Base-by-base conservation (phyloP, 2,888 invertebrate species). In the Zaprionus lineosus region DNA sequence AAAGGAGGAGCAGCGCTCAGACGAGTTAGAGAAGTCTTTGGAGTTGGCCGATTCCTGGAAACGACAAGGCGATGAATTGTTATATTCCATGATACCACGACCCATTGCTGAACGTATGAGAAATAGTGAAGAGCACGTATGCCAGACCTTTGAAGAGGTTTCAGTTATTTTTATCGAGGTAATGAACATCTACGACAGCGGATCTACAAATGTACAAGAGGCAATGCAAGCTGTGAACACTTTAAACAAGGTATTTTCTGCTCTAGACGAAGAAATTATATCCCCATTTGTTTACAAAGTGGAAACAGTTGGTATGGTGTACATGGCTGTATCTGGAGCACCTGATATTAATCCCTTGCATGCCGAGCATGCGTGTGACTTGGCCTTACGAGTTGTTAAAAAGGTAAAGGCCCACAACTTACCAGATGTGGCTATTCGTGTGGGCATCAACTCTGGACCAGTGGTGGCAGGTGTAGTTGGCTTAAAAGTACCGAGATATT, bases 71-170 rank as follows among this genome's bases (percentile, higher is more conserved):
- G 96, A 97, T 85, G 95, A 95, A 70, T 91, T 97, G 2, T 91
- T 97, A 0, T 97, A 97, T 86, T 96, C 97, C 0, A 97, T 97
- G 97, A 96, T 97, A 84, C 97, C 97, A 0, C 93, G 94, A 81
- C 93, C 94, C 1, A 94, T 97, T 9, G 97, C 96, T 0, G 95
- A 96, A 84, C 92, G 95, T 64, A 91, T 97, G 75, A 92, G 95
- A 55, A 91, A 92, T 11, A 97, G 96, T 0, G 93, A 93, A 57
- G 94, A 94, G 81, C 93, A 92, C 37, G 96, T 96, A 8, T 97
- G 96, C 88, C 94, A 96, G 92, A 96, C 82, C n/a, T 90, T 90
- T 39, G 90, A 90, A 51, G 87, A 89, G 44, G 90, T 90, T 91
- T 90, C 90, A 0, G 87, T 90, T 1, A 84, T 90, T 15, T 90